Evolutionary conservation across 1,140 invertebrate genomes (phyloP).

Genomic region (Rhizoglyphus robini): DNA sequence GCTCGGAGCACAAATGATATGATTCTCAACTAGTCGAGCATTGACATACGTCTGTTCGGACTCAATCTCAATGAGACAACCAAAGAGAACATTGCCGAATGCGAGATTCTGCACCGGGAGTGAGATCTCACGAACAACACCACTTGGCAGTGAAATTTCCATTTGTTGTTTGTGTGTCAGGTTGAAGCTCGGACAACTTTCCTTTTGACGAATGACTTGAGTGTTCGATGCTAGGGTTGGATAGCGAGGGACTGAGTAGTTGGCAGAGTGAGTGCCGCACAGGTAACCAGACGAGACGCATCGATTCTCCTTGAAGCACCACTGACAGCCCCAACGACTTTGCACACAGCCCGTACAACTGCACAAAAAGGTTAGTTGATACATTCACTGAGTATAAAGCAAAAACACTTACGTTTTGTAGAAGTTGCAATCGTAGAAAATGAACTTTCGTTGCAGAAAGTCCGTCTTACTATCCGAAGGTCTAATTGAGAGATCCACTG

Average conservation of each 20-base stretch:
- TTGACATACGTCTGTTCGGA: not conserved
- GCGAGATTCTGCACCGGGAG: slow-evolving; percentile 79
- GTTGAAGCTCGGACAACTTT: slow-evolving; percentile 28
- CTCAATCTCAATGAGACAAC: slow-evolving; percentile 12
- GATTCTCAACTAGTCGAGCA: not conserved
- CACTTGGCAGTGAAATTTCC: slow-evolving; percentile 65
- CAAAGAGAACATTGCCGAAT: slow-evolving; percentile 32
- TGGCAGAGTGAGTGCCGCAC: not conserved
- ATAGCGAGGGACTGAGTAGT: not conserved
- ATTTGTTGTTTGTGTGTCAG: slow-evolving; percentile 28
- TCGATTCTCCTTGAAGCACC: slow-evolving; percentile 90
- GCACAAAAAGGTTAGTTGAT: slow-evolving; percentile 7
- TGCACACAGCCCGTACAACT: slow-evolving; percentile 67
- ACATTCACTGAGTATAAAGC: slow-evolving; percentile 7
- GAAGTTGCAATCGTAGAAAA: slow-evolving; percentile 80
- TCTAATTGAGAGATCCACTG: slow-evolving; percentile 78
- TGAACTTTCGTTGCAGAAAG: slow-evolving; percentile 74
- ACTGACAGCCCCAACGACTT: slow-evolving; percentile 80
- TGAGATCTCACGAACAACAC: slow-evolving; percentile 70
- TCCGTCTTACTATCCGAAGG: slow-evolving; percentile 87
- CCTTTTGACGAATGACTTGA: not conserved
- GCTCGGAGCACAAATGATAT: slow-evolving; percentile 1
- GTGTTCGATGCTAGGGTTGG: not conserved
- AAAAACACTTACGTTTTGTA: slow-evolving; percentile 50
- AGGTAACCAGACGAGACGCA: slow-evolving; percentile 42